A percentile compares a stretch with the other conserved stretches of the same genome.
phyloP scores from a whole-genome alignment of 2,888 invertebrate species.

The Gymnocheta viridis region DNA sequence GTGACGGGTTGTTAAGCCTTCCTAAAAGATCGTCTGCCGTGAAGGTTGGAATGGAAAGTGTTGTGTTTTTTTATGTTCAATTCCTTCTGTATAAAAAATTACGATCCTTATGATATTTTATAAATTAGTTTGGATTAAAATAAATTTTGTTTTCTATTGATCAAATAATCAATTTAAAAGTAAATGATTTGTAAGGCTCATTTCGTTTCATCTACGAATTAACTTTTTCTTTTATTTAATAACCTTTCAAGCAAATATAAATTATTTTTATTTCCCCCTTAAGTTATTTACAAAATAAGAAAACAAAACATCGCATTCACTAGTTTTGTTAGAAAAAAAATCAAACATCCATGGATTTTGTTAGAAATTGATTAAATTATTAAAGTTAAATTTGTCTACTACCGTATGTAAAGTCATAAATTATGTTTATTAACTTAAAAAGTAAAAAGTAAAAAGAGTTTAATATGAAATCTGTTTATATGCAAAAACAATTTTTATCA shows the following conservation, averaged over 20 bases:
- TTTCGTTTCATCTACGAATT: background rate
- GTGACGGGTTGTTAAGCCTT: too few species aligned
- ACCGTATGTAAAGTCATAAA: slow-evolving; percentile 38
- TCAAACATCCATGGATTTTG: slow-evolving; percentile 20
- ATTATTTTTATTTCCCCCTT: slow-evolving; percentile 24
- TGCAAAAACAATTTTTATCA: background rate
- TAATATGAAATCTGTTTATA: too few species aligned
- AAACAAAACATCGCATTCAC: slow-evolving; percentile 6
- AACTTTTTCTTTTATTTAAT: slow-evolving; percentile 2
- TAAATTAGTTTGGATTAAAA: too few species aligned
- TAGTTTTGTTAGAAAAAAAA: background rate
- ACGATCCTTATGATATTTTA: too few species aligned
- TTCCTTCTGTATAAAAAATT: too few species aligned
- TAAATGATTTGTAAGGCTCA: background rate
- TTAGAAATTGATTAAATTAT: slow-evolving; percentile 39
- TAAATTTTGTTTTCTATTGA: background rate
- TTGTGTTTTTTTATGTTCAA: too few species aligned
- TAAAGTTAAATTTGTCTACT: slow-evolving; percentile 48
- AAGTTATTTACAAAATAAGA: background rate
- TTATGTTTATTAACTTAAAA: background rate
- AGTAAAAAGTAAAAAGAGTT: slow-evolving; percentile 7
- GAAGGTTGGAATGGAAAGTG: too few species aligned
- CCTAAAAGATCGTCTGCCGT: too few species aligned
- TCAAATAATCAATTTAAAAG: background rate
- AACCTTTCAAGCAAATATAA: slow-evolving; percentile 22